Percentiles rank a stretch among this genome's conserved stretches.
Evolutionary conservation across 2,797 vertebrate species (phyloP).

Genomic region (Cercopithecus mitis): DNA sequence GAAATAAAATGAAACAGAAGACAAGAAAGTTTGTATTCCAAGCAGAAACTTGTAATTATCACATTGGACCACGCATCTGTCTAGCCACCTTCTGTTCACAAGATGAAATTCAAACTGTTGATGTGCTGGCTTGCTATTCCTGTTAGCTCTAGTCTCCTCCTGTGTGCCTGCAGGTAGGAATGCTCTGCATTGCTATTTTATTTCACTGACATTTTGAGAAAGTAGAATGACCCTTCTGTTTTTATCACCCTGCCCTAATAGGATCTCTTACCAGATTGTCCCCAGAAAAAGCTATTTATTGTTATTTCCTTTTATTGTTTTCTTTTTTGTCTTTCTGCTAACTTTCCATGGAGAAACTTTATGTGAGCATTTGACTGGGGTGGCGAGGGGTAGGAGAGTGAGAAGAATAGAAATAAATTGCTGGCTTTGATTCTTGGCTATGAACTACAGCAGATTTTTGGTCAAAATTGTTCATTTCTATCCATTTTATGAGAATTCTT

Average conservation of each 20-base stretch:
- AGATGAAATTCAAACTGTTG: constrained; percentile 82
- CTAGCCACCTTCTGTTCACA: constrained; percentile 84
- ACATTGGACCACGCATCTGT: constrained; percentile 83
- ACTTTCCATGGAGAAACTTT: constrained; percentile 37
- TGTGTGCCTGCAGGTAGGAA: constrained; percentile 57
- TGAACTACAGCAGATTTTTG: background rate
- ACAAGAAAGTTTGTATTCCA: constrained; percentile 82
- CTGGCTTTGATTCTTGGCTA: constrained; percentile 33
- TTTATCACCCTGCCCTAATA: constrained; percentile 39
- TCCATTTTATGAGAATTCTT: constrained; percentile 31
- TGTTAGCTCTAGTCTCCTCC: constrained; percentile 57
- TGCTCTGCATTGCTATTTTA: constrained; percentile 42
- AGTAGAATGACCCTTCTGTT: constrained; percentile 40
- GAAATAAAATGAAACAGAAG: constrained; percentile 71
- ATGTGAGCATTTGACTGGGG: background rate
- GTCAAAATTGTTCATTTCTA: background rate
- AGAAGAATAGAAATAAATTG: constrained; percentile 41
- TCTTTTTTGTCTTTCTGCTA: constrained; percentile 17
- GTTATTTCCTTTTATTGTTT: constrained; percentile 32
- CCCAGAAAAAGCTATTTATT: constrained; percentile 24
- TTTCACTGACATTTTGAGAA: constrained; percentile 55
- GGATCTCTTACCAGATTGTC: constrained; percentile 12
- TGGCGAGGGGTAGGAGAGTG: background rate
- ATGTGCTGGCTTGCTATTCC: constrained; percentile 81
- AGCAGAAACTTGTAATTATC: constrained; percentile 81